Evolutionary conservation across 2,888 invertebrate species (phyloP).

Genomic region (Drosophila parthenogenetica): DNA sequence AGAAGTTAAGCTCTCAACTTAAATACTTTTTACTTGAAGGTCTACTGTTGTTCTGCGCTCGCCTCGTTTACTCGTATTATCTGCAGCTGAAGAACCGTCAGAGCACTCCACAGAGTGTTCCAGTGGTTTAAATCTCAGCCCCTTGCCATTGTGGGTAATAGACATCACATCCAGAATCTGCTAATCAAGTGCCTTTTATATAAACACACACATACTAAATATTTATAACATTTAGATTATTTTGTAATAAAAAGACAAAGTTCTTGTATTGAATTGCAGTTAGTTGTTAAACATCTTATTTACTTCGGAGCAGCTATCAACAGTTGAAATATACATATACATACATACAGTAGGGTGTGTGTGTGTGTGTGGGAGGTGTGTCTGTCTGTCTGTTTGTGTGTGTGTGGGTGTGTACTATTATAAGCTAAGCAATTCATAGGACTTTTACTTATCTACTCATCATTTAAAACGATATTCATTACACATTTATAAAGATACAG

Average conservation of each 20-base stretch:
- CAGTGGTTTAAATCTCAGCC: conserved; percentile 60
- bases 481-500: conserved; percentile 53
- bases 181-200: conserved; percentile 32
- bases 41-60: conserved; percentile 58
- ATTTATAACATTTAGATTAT: conserved; percentile 1
- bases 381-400: background rate
- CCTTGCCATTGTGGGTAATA: background rate
- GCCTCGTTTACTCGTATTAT: conserved; percentile 72
- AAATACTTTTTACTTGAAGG: conserved; percentile 40
- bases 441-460: conserved; percentile 53
- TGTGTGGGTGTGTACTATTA: conserved; percentile 36
- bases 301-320: conserved; percentile 72
- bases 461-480: conserved; percentile 67
- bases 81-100: conserved; percentile 66
- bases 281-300: conserved; percentile 60
- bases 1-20: background rate
- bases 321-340: conserved; percentile 70
- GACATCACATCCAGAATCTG: conserved; percentile 13
- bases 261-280: conserved; percentile 46
- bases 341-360: conserved; percentile 54
- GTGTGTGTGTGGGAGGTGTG: background rate
- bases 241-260: conserved; percentile 38
- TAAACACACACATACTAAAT: background rate
- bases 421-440: conserved; percentile 55
- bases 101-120: conserved; percentile 53